Conservation (phyloP, 2,113 vertebrate species). For the Accipiter virgatus region DNA sequence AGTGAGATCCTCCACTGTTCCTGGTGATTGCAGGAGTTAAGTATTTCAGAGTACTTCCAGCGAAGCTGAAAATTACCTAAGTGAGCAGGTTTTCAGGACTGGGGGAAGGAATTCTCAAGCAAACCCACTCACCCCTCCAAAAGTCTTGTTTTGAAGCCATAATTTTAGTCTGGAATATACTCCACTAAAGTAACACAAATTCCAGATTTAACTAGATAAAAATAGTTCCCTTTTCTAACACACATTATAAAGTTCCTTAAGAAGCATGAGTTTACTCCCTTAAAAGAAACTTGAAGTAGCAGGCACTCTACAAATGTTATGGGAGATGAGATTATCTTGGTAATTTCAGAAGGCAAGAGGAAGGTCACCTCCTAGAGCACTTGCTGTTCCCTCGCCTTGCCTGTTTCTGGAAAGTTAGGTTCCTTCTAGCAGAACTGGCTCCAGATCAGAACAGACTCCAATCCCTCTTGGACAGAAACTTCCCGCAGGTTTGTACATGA, state of each 20-base stretch:
- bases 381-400: neutral
- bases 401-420: neutral
- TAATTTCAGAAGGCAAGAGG: neutral
- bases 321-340: neutral
- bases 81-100: neutral
- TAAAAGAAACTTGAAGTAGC: neutral
- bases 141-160: neutral
- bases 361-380: neutral
- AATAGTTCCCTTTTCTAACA: neutral
- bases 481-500: neutral
- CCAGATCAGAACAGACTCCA: neutral
- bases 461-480: neutral
- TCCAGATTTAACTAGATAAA: neutral
- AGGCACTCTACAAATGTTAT: neutral
- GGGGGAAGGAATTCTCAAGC: neutral
- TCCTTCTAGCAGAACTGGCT: neutral
- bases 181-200: neutral
- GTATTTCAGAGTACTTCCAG: neutral
- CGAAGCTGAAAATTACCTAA: neutral
- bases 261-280: neutral
- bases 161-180: neutral
- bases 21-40: neutral
- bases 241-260: neutral
- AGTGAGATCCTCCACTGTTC: neutral
- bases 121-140: neutral